These are phyloP conservation scores for Propithecus deckenii DNA, from an alignment of 2,797 vertebrate genomes.

Conservation along the genomic window DNA sequence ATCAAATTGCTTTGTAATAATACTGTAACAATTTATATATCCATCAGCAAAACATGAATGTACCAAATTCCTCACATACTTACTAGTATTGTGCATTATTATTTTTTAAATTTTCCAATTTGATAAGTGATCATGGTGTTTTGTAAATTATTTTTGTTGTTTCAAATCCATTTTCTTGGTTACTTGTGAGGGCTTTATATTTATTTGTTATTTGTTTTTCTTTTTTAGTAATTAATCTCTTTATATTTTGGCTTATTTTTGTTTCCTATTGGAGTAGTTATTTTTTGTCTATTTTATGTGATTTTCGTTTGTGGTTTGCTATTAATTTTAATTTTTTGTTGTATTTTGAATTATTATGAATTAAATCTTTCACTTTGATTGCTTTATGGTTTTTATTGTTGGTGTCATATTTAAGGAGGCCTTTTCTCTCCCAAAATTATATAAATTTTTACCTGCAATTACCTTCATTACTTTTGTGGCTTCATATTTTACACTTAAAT, in stretches of 20 bases:
- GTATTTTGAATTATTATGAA: not conserved
- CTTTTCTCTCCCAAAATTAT: not conserved
- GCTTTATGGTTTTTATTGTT: not conserved
- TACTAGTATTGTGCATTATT: not conserved
- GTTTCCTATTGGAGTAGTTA: not conserved
- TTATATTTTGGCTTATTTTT: not conserved
- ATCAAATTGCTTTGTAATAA: not conserved
- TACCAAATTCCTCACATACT: not conserved
- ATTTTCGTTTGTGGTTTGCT: not conserved
- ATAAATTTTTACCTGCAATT: not conserved
- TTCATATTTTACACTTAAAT: constrained; percentile 11
- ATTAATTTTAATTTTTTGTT: not conserved
- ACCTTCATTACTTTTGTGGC: not conserved
- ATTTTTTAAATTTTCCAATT: not conserved
- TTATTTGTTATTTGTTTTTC: not conserved
- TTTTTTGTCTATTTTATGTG: not conserved
- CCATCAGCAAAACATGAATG: not conserved
- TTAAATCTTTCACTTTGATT: not conserved
- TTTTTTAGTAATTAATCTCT: not conserved
- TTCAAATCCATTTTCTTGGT: not conserved
- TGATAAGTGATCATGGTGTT: not conserved
- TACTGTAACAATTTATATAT: not conserved
- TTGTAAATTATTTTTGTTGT: not conserved
- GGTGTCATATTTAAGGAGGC: not conserved
- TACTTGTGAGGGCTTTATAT: not conserved